Conservation (phyloP, 1,140 invertebrate species). For the Diploscapter pachys region DNA sequence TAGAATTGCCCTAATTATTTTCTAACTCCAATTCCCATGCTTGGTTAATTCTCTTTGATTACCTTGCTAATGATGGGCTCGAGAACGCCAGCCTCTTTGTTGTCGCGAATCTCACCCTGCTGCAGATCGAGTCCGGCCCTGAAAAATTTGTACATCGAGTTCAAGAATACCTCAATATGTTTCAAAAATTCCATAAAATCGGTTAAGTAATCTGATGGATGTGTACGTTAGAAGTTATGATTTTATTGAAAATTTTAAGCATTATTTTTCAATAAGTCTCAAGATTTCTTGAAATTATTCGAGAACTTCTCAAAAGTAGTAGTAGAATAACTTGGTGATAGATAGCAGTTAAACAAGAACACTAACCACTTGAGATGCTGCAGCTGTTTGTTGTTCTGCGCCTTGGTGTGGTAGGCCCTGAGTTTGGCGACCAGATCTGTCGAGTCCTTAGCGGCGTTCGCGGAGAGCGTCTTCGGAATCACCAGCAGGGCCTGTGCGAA, state of each 20-base stretch:
- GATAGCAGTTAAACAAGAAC: no score
- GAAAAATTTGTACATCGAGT: conserved; percentile 27
- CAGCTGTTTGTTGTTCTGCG: conserved; percentile 87
- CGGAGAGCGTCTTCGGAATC: conserved; percentile 95
- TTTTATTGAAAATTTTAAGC: no score
- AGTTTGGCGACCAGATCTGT: conserved; percentile 96
- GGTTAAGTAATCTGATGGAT: no score
- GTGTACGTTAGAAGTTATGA: no score
- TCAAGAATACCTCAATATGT: no score
- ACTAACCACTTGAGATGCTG: conserved; percentile 81
- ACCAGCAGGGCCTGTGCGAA: conserved; percentile 94
- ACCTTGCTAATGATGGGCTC: conserved; percentile 93
- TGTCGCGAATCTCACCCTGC: conserved; percentile 83
- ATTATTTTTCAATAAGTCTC: no score
- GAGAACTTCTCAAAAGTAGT: conserved; percentile 6
- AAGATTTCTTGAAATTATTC: no score
- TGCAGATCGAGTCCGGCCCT: conserved; percentile 85
- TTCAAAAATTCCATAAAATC: no score
- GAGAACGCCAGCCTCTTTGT: conserved; percentile 87
- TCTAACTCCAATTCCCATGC: no score
- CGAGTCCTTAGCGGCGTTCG: conserved; percentile 95
- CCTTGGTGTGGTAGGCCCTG: conserved; percentile 93
- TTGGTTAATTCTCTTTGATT: background rate
- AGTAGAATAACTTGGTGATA: no score
- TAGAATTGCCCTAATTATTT: no score